Percentiles rank a stretch among this genome's conserved stretches.
Conservation (phyloP, 92 coral and sea anemone species). For the Porites divaricata region DNA sequence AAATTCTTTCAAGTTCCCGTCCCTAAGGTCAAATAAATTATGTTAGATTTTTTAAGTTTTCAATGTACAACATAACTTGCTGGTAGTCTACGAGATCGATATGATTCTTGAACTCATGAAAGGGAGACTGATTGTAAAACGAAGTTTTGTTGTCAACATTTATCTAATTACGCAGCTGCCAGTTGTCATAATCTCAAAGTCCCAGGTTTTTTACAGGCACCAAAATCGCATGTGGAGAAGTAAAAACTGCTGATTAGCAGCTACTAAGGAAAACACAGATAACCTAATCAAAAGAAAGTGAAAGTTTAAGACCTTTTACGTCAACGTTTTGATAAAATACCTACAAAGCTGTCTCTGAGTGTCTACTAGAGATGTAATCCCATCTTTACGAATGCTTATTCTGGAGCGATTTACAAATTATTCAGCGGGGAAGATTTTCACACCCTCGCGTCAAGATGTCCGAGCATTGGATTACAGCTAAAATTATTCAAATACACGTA, state of each 20-base stretch:
- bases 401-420: slow-evolving; percentile 7
- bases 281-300: neutral
- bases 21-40: neutral
- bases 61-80: neutral
- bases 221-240: neutral
- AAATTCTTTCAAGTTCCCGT: neutral
- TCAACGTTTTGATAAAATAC: neutral
- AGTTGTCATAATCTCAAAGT: neutral
- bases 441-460: neutral
- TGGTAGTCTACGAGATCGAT: no score
- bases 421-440: slow-evolving; percentile 2
- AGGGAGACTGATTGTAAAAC: neutral
- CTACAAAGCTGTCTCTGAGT: neutral
- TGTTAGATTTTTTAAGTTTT: neutral
- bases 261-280: neutral
- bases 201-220: neutral
- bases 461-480: neutral
- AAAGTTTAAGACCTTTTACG: neutral
- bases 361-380: neutral
- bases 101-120: neutral
- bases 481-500: neutral
- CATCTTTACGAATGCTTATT: neutral
- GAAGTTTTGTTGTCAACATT: neutral
- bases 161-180: neutral
- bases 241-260: neutral